Evolutionary conservation across 1,140 invertebrate species (phyloP).

Genomic region (Listronotus oregonensis): DNA sequence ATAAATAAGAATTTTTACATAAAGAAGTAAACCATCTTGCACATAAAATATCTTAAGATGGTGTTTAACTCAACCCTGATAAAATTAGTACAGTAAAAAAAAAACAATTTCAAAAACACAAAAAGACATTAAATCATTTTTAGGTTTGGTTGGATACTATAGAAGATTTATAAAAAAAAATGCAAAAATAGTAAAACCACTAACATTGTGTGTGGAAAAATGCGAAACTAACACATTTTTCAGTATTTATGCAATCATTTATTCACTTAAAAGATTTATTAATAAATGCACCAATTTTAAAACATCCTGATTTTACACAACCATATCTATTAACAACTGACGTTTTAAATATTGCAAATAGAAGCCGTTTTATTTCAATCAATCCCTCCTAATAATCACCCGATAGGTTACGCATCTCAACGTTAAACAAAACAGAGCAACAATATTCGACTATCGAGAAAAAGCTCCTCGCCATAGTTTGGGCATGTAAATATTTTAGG

Average conservation of each 20-base stretch:
- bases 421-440: constrained; percentile 41
- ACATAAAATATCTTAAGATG: constrained; percentile 41
- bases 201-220: constrained; percentile 39
- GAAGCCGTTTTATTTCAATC: constrained; percentile 29
- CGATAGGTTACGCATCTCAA: constrained; percentile 44
- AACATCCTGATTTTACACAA: constrained; percentile 51
- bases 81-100: constrained; percentile 33
- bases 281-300: constrained; percentile 15
- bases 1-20: constrained; percentile 27
- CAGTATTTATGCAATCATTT: not conserved
- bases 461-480: constrained; percentile 53
- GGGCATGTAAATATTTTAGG: constrained; percentile 40
- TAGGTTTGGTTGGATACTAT: constrained; percentile 24
- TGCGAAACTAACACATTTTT: not conserved
- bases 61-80: constrained; percentile 42
- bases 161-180: constrained; percentile 40
- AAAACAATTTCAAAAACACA: constrained; percentile 26
- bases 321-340: constrained; percentile 52
- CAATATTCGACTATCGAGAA: constrained; percentile 42
- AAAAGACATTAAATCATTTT: constrained; percentile 32
- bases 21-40: constrained; percentile 41
- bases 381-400: constrained; percentile 29
- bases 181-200: constrained; percentile 44
- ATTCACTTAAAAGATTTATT: constrained; percentile 22
- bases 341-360: constrained; percentile 42